Conservation (phyloP, 2,888 invertebrate species). For the Tanaodytes sp. region DNA sequence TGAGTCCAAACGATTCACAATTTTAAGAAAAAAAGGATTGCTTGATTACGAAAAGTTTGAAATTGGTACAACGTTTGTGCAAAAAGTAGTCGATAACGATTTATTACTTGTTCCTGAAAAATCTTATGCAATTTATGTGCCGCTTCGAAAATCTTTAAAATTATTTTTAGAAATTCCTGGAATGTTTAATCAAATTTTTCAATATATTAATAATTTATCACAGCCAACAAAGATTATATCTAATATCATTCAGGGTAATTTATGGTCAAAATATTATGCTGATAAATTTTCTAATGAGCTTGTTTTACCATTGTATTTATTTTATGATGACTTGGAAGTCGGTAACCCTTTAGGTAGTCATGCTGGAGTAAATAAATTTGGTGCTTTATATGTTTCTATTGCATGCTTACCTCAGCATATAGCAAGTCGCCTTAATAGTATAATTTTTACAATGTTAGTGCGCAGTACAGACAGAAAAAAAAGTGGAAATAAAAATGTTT, state of each 20-base stretch:
- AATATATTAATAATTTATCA: neutral
- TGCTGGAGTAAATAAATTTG: neutral
- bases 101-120: neutral
- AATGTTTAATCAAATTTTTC: neutral
- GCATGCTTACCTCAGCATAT: constrained; percentile 7
- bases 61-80: constrained; percentile 1
- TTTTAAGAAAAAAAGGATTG: neutral
- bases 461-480: constrained; percentile 1
- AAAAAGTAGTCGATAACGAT: constrained; percentile 1
- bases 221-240: neutral
- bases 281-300: neutral
- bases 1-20: neutral
- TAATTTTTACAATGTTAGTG: constrained; percentile 7
- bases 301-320: neutral
- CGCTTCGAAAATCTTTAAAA: constrained; percentile 1
- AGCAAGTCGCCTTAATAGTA: neutral
- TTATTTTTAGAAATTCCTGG: constrained; percentile 1
- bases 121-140: neutral
- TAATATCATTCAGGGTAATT: neutral
- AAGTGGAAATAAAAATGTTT: constrained; percentile 8
- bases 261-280: neutral
- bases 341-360: constrained; percentile 2
- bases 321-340: constrained; percentile 1
- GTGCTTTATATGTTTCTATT: constrained; percentile 5
- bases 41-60: neutral